Evolutionary conservation across 2,797 vertebrate genomes (phyloP).

Genomic region (Myioborus miniatus): DNA sequence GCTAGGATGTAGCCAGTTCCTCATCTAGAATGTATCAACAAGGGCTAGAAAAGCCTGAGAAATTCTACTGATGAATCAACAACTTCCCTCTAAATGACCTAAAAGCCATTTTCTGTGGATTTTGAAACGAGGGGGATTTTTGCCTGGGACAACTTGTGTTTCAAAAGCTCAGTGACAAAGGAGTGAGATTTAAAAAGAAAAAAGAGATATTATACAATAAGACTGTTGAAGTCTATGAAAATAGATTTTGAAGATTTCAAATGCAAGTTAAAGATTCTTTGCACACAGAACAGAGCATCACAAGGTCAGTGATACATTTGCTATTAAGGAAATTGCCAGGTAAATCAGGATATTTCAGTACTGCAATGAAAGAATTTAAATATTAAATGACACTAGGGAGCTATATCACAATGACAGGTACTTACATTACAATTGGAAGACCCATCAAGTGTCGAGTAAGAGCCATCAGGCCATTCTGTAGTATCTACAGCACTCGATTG

Average conservation of each 20-base stretch:
- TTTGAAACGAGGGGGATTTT: not conserved
- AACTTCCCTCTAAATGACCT: not conserved
- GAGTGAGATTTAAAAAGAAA: not conserved
- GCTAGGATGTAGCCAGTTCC: not conserved
- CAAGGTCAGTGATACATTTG: not conserved
- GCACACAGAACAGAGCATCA: not conserved
- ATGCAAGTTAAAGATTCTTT: not conserved
- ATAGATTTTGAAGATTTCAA: not conserved
- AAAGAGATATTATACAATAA: not conserved
- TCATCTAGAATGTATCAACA: not conserved
- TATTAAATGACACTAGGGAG: not conserved
- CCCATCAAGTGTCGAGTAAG: constrained; percentile 86
- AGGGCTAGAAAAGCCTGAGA: not conserved
- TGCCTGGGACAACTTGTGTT: not conserved
- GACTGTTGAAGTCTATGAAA: not conserved
- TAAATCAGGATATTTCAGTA: not conserved
- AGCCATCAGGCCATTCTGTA: constrained; percentile 89
- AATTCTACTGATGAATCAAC: not conserved
- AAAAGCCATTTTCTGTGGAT: not conserved
- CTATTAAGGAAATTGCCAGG: not conserved
- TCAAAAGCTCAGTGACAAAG: not conserved
- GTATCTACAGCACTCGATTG: constrained; percentile 81
- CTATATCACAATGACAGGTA: constrained; percentile 53
- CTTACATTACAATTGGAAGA: constrained; percentile 97
- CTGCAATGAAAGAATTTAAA: not conserved